These are phyloP conservation scores for Scortum barcoo DNA, from an alignment of 2,113 vertebrate species.

Conservation along the genomic window DNA sequence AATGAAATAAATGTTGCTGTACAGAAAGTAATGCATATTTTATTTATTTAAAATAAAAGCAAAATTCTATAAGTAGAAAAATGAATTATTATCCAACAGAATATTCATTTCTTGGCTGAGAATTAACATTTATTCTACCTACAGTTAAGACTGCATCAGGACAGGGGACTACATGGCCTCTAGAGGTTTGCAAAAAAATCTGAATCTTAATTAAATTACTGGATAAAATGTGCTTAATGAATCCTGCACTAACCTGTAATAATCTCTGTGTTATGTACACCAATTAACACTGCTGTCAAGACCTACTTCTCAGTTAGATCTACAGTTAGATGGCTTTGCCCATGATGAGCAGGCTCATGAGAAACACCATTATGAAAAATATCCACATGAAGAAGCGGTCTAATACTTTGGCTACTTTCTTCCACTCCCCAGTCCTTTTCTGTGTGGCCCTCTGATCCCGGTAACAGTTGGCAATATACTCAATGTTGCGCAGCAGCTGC, in stretches of 20 bases:
- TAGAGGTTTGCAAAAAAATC: not conserved
- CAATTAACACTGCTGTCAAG: not conserved
- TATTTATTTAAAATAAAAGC: slow-evolving; percentile 18
- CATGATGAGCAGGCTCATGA: slow-evolving; percentile 91
- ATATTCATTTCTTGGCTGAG: not conserved
- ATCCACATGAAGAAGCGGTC: slow-evolving; percentile 94
- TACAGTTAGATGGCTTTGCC: slow-evolving; percentile 84
- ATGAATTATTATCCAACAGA: not conserved
- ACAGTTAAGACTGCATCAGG: not conserved
- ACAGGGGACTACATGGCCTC: not conserved
- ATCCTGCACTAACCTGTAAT: not conserved
- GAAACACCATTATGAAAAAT: slow-evolving; percentile 92
- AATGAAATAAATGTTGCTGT: not conserved
- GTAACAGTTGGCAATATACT: slow-evolving; percentile 88
- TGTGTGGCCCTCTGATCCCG: slow-evolving; percentile 87
- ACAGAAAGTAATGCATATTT: not conserved
- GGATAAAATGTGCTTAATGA: not conserved
- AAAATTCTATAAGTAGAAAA: not conserved
- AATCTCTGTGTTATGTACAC: not conserved
- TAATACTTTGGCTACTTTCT: slow-evolving; percentile 90
- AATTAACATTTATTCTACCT: slow-evolving; percentile 4
- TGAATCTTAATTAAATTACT: not conserved
- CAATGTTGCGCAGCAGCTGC: slow-evolving; percentile 84
- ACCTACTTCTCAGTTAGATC: not conserved
- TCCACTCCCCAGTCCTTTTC: slow-evolving; percentile 88